Percentiles rank a stretch among this genome's conserved stretches.
These are phyloP conservation scores for Cairina moschata DNA, from an alignment of 2,113 vertebrate species.

Conservation along the genomic window DNA sequence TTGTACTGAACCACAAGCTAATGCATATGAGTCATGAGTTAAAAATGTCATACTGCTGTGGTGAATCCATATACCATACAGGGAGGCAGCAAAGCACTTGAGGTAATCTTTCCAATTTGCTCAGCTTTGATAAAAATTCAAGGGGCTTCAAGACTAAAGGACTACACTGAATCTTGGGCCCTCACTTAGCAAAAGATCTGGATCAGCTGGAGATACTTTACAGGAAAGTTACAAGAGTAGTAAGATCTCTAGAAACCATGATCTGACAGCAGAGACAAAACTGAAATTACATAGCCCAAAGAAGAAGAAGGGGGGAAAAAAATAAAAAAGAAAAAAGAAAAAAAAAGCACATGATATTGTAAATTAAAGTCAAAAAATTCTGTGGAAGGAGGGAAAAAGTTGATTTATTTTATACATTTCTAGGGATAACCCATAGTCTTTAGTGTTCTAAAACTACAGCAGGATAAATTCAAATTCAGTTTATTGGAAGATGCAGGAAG, in stretches of 20 bases:
- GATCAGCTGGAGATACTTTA: neutral
- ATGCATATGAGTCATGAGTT: constrained; percentile 42
- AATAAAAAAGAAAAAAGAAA: neutral
- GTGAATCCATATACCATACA: constrained; percentile 15
- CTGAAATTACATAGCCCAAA: neutral
- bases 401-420: neutral
- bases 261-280: neutral
- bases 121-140: neutral
- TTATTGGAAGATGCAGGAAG: neutral
- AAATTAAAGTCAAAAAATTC: neutral
- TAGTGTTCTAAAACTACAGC: neutral
- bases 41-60: constrained; percentile 38
- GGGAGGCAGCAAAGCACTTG: neutral
- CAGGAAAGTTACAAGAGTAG: neutral
- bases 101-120: neutral
- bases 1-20: constrained; percentile 15
- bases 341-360: neutral
- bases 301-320: neutral
- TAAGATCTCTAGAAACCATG: neutral
- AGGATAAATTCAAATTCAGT: neutral
- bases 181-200: neutral
- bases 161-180: neutral
- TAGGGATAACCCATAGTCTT: neutral
- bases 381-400: neutral
- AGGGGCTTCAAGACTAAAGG: neutral